Evolutionary conservation across 2,888 invertebrate genomes (phyloP).

Genomic region (Sepiola atlantica): DNA sequence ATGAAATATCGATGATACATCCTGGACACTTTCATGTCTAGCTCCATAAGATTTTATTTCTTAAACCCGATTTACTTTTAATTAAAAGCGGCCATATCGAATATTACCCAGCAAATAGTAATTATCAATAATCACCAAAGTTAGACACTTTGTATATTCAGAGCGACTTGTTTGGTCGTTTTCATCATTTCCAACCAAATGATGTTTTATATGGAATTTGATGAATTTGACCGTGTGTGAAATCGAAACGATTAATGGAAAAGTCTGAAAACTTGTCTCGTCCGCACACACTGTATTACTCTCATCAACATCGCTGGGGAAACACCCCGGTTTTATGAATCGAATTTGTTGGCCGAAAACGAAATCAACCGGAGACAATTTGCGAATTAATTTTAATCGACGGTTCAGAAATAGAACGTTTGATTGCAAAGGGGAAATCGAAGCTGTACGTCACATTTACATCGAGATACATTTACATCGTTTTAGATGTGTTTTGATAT

Average conservation of each 20-base stretch:
- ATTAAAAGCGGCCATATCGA: background rate
- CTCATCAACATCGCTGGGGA: background rate
- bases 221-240: background rate
- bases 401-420: background rate
- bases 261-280: background rate
- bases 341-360: background rate
- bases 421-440: too few species aligned
- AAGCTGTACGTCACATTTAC: too few species aligned
- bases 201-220: constrained; percentile 16
- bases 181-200: background rate
- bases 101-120: background rate
- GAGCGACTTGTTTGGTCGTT: background rate
- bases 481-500: too few species aligned
- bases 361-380: background rate
- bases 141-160: background rate
- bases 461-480: too few species aligned
- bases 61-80: background rate
- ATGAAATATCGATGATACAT: too few species aligned
- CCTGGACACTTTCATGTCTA: background rate
- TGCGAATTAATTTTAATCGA: background rate
- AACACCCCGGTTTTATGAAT: background rate
- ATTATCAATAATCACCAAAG: background rate
- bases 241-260: background rate
- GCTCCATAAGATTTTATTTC: background rate
- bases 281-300: background rate